Evolutionary conservation across 2,113 vertebrate genomes (phyloP).

Genomic region (Noctilio leporinus): DNA sequence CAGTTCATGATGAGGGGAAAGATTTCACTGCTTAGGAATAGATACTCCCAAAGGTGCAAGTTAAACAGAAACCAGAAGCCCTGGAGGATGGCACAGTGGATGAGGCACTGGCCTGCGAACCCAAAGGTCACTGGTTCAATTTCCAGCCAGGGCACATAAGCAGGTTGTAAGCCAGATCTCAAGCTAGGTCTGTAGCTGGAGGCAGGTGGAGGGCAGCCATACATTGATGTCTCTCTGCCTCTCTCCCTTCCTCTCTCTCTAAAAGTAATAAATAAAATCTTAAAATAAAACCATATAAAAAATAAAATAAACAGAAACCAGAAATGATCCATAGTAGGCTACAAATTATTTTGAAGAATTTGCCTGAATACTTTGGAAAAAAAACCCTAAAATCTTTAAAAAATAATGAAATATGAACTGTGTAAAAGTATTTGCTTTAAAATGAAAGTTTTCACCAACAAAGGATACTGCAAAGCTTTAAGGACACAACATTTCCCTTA

Average conservation of each 20-base stretch:
- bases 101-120: too few species aligned
- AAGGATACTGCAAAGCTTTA: background rate
- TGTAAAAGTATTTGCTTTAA: constrained; percentile 1
- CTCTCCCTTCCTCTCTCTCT: too few species aligned
- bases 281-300: too few species aligned
- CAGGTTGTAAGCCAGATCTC: too few species aligned
- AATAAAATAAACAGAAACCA: constrained; percentile 10
- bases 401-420: background rate
- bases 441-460: background rate
- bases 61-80: background rate
- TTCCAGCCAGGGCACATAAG: too few species aligned
- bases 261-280: too few species aligned
- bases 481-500: background rate
- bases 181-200: too few species aligned
- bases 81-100: too few species aligned
- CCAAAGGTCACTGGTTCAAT: too few species aligned
- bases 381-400: background rate
- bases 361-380: background rate
- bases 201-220: too few species aligned
- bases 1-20: background rate
- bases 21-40: background rate
- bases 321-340: background rate
- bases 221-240: too few species aligned
- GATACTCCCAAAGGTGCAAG: background rate
- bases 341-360: background rate